Percentiles rank a stretch among this genome's conserved stretches.
Conservation (phyloP, 2,888 invertebrate species). For the Diarsia rubi region DNA sequence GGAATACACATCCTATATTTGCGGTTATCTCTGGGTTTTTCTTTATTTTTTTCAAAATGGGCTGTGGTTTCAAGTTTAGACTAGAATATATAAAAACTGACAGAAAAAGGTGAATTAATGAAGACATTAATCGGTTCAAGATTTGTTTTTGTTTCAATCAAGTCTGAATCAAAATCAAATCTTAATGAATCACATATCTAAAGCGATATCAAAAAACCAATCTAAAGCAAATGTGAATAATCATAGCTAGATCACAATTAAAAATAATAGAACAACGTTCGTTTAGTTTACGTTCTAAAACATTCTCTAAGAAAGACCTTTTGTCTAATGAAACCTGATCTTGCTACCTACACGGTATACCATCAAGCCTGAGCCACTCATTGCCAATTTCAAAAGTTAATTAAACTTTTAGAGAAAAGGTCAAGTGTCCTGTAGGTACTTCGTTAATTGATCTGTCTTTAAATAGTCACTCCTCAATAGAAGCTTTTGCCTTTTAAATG, state of each 20-base stretch:
- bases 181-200: not conserved
- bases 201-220: not conserved
- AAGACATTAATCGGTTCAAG: not conserved
- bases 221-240: not conserved
- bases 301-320: not conserved
- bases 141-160: too few species aligned
- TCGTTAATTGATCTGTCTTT: slow-evolving; percentile 40
- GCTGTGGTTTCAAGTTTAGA: not conserved
- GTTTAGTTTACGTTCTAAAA: too few species aligned
- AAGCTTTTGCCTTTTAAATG: slow-evolving; percentile 1
- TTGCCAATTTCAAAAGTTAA: slow-evolving; percentile 2
- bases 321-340: slow-evolving; percentile 25
- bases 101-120: too few species aligned
- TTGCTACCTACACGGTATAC: slow-evolving; percentile 7
- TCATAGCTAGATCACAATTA: not conserved
- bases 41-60: not conserved
- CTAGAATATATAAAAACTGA: too few species aligned
- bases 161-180: not conserved
- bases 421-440: slow-evolving; percentile 15
- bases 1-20: not conserved
- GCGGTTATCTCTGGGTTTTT: not conserved
- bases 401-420: slow-evolving; percentile 29
- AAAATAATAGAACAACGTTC: slow-evolving; percentile 11
- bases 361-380: slow-evolving; percentile 18
- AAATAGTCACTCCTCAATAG: slow-evolving; percentile 12